phyloP scores from a whole-genome alignment of 2,888 invertebrate species.

The Agrypnus murinus region DNA sequence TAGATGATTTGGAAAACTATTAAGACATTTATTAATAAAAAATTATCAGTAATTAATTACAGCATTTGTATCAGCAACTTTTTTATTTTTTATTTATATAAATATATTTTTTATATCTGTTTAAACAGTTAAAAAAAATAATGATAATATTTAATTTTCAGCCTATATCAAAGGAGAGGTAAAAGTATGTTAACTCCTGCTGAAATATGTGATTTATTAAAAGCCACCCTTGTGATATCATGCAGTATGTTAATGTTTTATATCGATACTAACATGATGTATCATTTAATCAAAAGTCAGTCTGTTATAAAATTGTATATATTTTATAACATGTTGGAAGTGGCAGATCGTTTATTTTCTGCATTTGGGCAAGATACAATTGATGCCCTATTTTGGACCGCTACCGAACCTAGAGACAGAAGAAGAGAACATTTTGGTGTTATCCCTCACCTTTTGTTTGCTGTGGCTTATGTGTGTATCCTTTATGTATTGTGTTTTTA shows the following conservation, averaged over 20 bases:
- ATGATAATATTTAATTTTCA: constrained; percentile 52
- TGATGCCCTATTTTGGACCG: constrained; percentile 98
- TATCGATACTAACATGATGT: constrained; percentile 98
- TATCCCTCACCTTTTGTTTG: constrained; percentile 92
- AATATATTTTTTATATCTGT: no score
- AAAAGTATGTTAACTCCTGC: constrained; percentile 85
- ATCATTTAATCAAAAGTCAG: constrained; percentile 97
- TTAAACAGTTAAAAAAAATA: no score
- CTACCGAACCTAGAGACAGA: constrained; percentile 92
- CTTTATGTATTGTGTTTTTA: no score
- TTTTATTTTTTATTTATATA: no score
- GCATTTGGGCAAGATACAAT: constrained; percentile 99
- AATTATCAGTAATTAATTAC: no score
- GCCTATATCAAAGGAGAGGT: constrained; percentile 67
- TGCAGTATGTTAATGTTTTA: constrained; percentile 91
- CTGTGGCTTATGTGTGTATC: constrained; percentile 96
- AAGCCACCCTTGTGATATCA: constrained; percentile 89
- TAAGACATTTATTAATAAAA: no score
- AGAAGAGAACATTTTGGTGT: constrained; percentile 90
- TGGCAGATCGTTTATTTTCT: constrained; percentile 95
- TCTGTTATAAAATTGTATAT: constrained; percentile 99
- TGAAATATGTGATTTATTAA: constrained; percentile 96
- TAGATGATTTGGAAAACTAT: no score
- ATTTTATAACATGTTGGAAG: constrained; percentile 99
- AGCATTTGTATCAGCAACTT: no score